A percentile compares a stretch with the other conserved stretches of the same genome.
Evolutionary conservation across 2,797 vertebrate genomes (phyloP).

Genomic region (Macropodus opercularis): DNA sequence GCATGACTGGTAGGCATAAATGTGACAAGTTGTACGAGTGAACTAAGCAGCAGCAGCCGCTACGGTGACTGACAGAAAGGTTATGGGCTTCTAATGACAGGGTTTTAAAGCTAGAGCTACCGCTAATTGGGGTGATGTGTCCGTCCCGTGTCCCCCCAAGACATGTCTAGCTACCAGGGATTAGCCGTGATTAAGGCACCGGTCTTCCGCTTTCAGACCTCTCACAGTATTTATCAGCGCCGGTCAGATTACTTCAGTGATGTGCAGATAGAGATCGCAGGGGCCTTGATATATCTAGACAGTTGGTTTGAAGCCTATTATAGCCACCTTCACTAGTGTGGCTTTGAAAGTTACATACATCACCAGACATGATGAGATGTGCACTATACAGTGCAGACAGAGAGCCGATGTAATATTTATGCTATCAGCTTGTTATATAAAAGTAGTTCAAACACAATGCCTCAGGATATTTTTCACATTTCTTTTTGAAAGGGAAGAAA

Average conservation of each 20-base stretch:
- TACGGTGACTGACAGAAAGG: slow-evolving; percentile 71
- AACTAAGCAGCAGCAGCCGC: slow-evolving; percentile 41
- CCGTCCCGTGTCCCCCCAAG: slow-evolving; percentile 69
- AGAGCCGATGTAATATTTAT: slow-evolving; percentile 65
- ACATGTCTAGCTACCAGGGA: slow-evolving; percentile 71
- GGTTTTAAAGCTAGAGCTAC: slow-evolving; percentile 71
- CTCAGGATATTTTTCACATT: slow-evolving; percentile 64
- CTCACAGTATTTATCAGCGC: slow-evolving; percentile 64
- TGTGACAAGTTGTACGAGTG: slow-evolving; percentile 47
- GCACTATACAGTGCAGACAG: slow-evolving; percentile 25
- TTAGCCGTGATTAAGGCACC: slow-evolving; percentile 74
- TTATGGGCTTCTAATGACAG: slow-evolving; percentile 73
- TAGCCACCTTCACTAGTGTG: slow-evolving; percentile 22
- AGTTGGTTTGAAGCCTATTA: slow-evolving; percentile 55
- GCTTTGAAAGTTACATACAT: slow-evolving; percentile 54
- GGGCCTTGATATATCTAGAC: slow-evolving; percentile 51
- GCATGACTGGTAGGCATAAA: slow-evolving; percentile 39
- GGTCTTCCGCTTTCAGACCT: slow-evolving; percentile 64
- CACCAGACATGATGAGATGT: slow-evolving; percentile 31
- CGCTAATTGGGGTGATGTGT: slow-evolving; percentile 80
- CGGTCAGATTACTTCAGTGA: slow-evolving; percentile 68
- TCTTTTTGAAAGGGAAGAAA: slow-evolving; percentile 59
- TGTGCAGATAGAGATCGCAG: slow-evolving; percentile 66
- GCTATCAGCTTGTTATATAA: slow-evolving; percentile 67
- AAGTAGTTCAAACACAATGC: slow-evolving; percentile 67